Conservation (phyloP, 2,888 invertebrate genomes). For the Dorcus hopei region DNA sequence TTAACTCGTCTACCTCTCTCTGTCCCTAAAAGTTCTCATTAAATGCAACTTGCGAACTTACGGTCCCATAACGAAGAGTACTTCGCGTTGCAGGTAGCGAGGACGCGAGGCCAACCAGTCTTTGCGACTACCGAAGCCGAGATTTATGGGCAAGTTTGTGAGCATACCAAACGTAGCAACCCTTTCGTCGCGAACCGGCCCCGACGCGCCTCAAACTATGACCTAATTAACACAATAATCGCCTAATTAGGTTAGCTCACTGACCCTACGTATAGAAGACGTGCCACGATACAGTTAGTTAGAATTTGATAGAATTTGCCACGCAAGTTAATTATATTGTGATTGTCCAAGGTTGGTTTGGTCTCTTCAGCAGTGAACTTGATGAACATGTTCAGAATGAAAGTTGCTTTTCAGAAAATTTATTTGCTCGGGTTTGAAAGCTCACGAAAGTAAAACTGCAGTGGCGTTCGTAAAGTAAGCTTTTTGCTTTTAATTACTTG, state of each 20-base stretch:
- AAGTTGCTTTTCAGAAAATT: too few relatives aligned
- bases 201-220: conserved; percentile 7
- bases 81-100: not conserved
- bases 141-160: conserved; percentile 6
- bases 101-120: not conserved
- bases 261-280: not conserved
- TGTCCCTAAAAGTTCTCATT: too few relatives aligned
- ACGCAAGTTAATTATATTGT: conserved; percentile 4
- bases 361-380: not conserved
- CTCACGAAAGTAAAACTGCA: too few relatives aligned
- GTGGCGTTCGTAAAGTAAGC: too few relatives aligned
- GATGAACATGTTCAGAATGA: too few relatives aligned
- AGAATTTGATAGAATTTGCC: not conserved
- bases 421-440: too few relatives aligned
- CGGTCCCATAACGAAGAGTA: too few relatives aligned
- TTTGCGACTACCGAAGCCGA: not conserved
- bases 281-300: conserved; percentile 7
- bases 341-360: conserved; percentile 5
- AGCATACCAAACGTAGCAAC: not conserved
- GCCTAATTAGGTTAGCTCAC: conserved; percentile 9
- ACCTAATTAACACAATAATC: conserved; percentile 13
- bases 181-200: not conserved
- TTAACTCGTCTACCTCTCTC: too few relatives aligned
- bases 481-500: too few relatives aligned
- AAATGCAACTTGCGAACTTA: too few relatives aligned